These are phyloP conservation scores for Plectropomus leopardus DNA, from an alignment of 2,113 vertebrate genomes.

Conservation along the genomic window DNA sequence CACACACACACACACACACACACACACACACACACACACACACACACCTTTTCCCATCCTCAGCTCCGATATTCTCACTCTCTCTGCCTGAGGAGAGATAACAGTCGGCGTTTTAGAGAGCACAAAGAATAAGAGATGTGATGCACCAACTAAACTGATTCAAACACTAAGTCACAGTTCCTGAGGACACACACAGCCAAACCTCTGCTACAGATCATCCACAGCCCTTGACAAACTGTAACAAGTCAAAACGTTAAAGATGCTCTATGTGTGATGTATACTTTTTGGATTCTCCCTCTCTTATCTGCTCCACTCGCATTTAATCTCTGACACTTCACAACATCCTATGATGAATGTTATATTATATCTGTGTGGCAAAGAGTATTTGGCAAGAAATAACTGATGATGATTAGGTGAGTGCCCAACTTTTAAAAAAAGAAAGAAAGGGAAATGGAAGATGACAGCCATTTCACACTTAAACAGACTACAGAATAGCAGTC, in stretches of 20 bases:
- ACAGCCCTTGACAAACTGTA: too few species aligned
- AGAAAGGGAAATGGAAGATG: constrained; percentile 28
- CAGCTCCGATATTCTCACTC: constrained; percentile 51
- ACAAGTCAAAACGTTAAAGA: constrained; percentile 19
- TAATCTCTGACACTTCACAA: not conserved
- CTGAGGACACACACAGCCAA: not conserved
- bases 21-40: not conserved
- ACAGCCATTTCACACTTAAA: constrained; percentile 55
- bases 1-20: too few species aligned
- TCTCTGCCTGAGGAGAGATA: constrained; percentile 53
- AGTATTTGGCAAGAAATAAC: constrained; percentile 12
- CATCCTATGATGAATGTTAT: constrained; percentile 1
- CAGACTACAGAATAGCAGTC: constrained; percentile 22
- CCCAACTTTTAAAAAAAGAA: not conserved
- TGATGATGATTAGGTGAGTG: not conserved
- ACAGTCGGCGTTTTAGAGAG: constrained; percentile 45
- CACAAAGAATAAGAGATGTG: constrained; percentile 26
- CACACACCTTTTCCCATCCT: constrained; percentile 16
- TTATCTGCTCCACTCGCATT: not conserved
- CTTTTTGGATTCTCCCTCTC: not conserved
- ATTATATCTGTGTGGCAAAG: not conserved
- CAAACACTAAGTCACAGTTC: constrained; percentile 29
- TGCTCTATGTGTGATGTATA: not conserved
- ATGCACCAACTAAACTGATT: constrained; percentile 36
- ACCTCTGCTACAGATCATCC: not conserved